Percentiles rank a stretch among this genome's conserved stretches.
These are phyloP conservation scores for Stegana nigrithorax DNA, from an alignment of 2,888 invertebrate genomes.

Conservation along the genomic window DNA sequence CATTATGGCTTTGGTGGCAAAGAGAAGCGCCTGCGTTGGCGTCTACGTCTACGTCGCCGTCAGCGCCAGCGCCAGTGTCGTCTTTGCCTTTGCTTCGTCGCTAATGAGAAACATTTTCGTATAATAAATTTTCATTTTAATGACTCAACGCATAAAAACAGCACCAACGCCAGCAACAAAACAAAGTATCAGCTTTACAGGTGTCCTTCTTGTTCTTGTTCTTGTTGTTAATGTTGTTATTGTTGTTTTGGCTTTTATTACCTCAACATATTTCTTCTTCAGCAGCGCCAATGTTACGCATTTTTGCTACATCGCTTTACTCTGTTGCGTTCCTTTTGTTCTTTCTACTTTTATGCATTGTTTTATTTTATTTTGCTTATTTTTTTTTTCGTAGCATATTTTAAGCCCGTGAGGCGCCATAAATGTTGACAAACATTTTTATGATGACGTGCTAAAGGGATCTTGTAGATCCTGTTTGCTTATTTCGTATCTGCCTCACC, in stretches of 20 bases:
- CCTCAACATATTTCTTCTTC: not conserved
- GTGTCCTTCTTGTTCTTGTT: slow-evolving; percentile 11
- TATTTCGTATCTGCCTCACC: too few species aligned
- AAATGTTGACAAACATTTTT: slow-evolving; percentile 51
- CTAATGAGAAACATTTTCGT: slow-evolving; percentile 21
- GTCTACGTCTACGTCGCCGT: not conserved
- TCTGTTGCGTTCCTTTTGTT: not conserved
- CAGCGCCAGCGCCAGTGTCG: not conserved
- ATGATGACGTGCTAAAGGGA: slow-evolving; percentile 59
- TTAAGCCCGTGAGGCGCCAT: slow-evolving; percentile 46
- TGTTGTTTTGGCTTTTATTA: slow-evolving; percentile 16
- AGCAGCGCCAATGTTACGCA: not conserved
- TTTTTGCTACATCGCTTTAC: slow-evolving; percentile 5
- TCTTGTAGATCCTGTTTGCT: slow-evolving; percentile 22
- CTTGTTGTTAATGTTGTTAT: not conserved
- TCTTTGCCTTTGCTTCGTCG: too few species aligned
- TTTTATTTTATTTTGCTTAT: not conserved
- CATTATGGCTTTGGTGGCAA: not conserved
- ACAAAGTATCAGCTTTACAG: slow-evolving; percentile 20
- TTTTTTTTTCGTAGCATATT: not conserved
- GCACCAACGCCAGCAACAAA: slow-evolving; percentile 23
- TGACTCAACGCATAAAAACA: slow-evolving; percentile 51
- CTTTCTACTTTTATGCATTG: not conserved
- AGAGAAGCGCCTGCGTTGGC: not conserved
- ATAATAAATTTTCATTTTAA: slow-evolving; percentile 64